Evolutionary conservation across 2,113 vertebrate genomes (phyloP), one percentile per base, ranked within the genome.

Genomic region (Ancistrus triradiatus): DNA sequence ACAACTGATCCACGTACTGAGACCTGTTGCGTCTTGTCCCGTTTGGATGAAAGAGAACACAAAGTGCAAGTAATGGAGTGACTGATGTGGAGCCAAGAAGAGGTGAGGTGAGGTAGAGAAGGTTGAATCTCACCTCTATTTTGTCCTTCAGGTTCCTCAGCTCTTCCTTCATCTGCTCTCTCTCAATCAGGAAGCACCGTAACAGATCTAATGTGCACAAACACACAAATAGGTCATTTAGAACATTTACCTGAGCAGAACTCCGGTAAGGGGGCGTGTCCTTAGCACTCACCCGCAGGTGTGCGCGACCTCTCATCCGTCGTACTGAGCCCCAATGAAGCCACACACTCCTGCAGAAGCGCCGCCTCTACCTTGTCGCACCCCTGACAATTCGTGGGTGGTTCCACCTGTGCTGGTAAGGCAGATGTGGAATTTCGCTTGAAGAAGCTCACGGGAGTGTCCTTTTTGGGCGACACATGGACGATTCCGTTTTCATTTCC

Each of bases 261-360:
- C n/a, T n/a, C n/a, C n/a, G n/a, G n/a, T n/a, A n/a, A n/a, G n/a
- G n/a, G n/a, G n/a, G n/a, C n/a, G n/a, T n/a, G n/a, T n/a, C n/a
- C n/a, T n/a, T n/a, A n/a, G 33, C 6, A 63, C 81, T 79, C 66
- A 77, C 88, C 84, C 66, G 76, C 50, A 10, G 77, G 24, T 49
- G 68, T 75, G 2, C 47, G 56, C 38, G 74, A 51, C 13, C 13
- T 70, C 2, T 79, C 76, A 22, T 77, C 55, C 27, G 31, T 56
- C 24, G 19, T 43, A 24, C 62, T 1, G 28, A 78, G 35, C 6
- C 78, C 83, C 69, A 89, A 59, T 11, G 78, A 51, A 9, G 60
- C 62, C 57, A 63, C 70, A 59, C 80, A 85, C 69, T 88, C 80
- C 31, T 80, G 75, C 62, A 85, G 60, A 33, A 87, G 77, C n/a